A percentile compares a stretch with the other conserved stretches of the same genome.
phyloP scores from a whole-genome alignment of 2,113 vertebrate genomes.

The Azemiops feae region DNA sequence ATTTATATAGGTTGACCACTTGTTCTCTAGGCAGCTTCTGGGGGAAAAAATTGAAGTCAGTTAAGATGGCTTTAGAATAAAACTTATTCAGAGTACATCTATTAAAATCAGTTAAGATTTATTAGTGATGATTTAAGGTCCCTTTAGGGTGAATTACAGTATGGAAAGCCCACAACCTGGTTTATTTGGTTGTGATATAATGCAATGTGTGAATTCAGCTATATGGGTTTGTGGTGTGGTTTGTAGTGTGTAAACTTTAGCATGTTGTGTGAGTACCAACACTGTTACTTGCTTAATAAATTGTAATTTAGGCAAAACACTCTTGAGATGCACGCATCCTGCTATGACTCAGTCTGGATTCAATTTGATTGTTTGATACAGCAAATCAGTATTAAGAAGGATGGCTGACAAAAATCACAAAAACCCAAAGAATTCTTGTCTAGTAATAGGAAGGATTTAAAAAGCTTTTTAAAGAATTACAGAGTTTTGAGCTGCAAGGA shows the following conservation, averaged over 20 bases:
- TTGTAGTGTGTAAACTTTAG: neutral
- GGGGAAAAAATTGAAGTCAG: neutral
- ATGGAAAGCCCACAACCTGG: neutral
- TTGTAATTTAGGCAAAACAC: neutral
- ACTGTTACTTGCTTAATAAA: neutral
- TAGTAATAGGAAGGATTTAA: neutral
- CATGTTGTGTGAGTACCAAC: neutral
- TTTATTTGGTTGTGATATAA: neutral
- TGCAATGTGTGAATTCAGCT: neutral
- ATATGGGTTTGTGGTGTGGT: neutral
- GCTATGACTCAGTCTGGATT: neutral
- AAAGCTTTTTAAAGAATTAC: neutral
- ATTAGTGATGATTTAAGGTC: neutral
- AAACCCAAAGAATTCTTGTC: neutral
- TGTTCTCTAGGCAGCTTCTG: neutral
- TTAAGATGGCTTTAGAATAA: neutral
- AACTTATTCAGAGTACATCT: neutral
- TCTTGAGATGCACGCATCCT: neutral
- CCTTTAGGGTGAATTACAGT: neutral
- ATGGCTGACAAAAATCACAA: neutral
- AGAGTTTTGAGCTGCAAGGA: neutral
- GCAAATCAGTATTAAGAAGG: neutral
- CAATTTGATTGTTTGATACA: neutral
- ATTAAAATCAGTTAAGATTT: neutral
- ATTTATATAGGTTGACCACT: neutral